A percentile compares a stretch with the other conserved stretches of the same genome.
These are phyloP conservation scores for Condylura cristata DNA, from an alignment of 2,113 vertebrate genomes.

Conservation along the genomic window DNA sequence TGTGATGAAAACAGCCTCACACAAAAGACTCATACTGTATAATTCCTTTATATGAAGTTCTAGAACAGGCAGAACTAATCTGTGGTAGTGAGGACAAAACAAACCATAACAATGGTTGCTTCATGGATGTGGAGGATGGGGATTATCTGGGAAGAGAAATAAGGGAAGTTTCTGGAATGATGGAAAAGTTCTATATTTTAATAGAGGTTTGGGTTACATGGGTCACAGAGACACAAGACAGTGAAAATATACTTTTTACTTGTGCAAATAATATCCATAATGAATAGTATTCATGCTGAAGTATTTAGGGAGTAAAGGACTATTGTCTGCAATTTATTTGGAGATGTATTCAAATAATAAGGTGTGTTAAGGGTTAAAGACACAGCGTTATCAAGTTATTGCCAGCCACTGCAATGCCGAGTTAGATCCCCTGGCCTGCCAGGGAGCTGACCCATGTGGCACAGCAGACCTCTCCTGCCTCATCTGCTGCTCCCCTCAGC, in stretches of 20 bases:
- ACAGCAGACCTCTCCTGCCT: too few species aligned
- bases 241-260: not conserved
- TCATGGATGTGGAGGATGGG: not conserved
- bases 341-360: not conserved
- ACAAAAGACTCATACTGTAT: not conserved
- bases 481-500: too few species aligned
- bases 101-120: not conserved
- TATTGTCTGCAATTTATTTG: not conserved
- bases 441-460: too few species aligned
- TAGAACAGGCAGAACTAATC: not conserved
- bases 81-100: not conserved
- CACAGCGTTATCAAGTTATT: too few species aligned
- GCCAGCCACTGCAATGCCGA: too few species aligned
- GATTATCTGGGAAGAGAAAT: not conserved
- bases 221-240: not conserved
- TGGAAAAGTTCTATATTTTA: not conserved
- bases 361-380: not conserved
- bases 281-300: not conserved
- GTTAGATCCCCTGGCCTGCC: too few species aligned
- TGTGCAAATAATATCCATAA: not conserved
- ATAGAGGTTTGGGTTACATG: not conserved
- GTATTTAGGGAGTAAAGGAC: not conserved
- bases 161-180: not conserved
- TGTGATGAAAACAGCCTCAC: not conserved
- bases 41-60: not conserved